A percentile compares a stretch with the other conserved stretches of the same genome.
Evolutionary conservation across 2,113 vertebrate genomes (phyloP).

Genomic region (Numida meleagris): DNA sequence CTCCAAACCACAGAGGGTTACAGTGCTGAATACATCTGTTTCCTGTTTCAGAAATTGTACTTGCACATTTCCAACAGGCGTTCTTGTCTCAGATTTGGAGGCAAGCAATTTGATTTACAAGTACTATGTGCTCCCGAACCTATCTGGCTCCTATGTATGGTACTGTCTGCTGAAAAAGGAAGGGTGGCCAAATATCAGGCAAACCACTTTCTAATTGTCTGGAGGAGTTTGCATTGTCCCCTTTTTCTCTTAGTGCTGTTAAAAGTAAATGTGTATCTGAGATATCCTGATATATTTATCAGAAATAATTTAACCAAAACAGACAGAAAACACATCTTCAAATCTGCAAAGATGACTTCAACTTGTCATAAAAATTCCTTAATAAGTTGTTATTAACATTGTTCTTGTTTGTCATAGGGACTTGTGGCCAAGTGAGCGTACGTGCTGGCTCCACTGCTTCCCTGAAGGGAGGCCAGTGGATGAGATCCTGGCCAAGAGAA

Average conservation of each 20-base stretch:
- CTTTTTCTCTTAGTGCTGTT: not conserved
- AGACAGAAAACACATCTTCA: not conserved
- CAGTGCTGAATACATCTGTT: slow-evolving; percentile 39
- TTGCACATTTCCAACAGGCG: not conserved
- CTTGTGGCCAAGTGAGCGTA: not conserved
- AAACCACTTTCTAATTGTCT: not conserved
- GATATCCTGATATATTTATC: not conserved
- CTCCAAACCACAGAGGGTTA: slow-evolving; percentile 25
- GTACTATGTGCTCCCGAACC: not conserved
- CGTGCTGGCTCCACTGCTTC: not conserved
- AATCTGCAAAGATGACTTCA: not conserved
- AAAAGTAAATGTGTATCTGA: not conserved
- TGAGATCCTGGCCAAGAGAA: not conserved
- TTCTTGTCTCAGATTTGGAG: not conserved
- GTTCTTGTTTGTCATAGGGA: not conserved
- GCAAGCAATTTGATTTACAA: not conserved
- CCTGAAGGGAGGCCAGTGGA: not conserved
- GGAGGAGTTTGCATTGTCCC: not conserved
- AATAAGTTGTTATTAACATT: not conserved
- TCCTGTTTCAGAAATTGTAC: slow-evolving; percentile 50
- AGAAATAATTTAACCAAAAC: not conserved
- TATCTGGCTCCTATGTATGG: not conserved
- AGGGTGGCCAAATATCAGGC: not conserved
- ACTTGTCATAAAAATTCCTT: not conserved
- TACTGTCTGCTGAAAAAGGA: not conserved